phyloP scores from a whole-genome alignment of 53 echinoderm and acorn worm species.

The Hippasteria phrygiana region DNA sequence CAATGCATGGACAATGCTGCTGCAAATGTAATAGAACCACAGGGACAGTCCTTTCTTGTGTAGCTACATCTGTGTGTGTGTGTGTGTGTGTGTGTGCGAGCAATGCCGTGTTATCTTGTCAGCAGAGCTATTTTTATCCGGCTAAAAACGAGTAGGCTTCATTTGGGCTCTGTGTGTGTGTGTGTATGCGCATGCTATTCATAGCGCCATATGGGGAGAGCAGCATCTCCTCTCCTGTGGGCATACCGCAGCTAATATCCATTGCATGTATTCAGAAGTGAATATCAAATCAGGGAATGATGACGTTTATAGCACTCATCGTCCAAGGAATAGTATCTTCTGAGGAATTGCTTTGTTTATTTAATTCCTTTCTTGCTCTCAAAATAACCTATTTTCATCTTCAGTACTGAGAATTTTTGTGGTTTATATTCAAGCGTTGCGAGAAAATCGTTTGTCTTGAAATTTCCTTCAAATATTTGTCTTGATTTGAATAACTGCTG shows the following conservation, averaged over 20 bases:
- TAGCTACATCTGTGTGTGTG: background rate
- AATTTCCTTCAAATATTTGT: constrained; percentile 26
- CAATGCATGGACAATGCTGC: constrained; percentile 13
- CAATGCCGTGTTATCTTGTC: constrained; percentile 23
- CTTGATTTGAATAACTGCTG: background rate
- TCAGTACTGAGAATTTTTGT: constrained; percentile 26
- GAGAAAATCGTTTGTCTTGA: background rate
- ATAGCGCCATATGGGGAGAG: background rate
- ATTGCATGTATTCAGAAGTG: constrained; percentile 42
- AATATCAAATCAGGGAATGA: constrained; percentile 49
- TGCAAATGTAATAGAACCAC: constrained; percentile 24
- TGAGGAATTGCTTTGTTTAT: constrained; percentile 43
- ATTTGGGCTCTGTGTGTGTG: constrained; percentile 11
- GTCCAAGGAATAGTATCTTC: constrained; percentile 41
- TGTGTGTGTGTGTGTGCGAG: constrained; percentile 14
- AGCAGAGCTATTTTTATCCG: constrained; percentile 50
- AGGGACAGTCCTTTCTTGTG: background rate
- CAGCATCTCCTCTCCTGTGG: constrained; percentile 37
- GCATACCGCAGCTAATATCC: constrained; percentile 47
- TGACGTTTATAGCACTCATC: constrained; percentile 47
- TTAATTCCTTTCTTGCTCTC: constrained; percentile 27
- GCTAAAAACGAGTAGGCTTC: constrained; percentile 55
- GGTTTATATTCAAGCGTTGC: constrained; percentile 16
- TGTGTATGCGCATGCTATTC: constrained; percentile 41
- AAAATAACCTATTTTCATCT: constrained; percentile 49